These are phyloP conservation scores for Heliconius melpomene DNA, from an alignment of 1,140 invertebrate species.

Conservation along the genomic window DNA sequence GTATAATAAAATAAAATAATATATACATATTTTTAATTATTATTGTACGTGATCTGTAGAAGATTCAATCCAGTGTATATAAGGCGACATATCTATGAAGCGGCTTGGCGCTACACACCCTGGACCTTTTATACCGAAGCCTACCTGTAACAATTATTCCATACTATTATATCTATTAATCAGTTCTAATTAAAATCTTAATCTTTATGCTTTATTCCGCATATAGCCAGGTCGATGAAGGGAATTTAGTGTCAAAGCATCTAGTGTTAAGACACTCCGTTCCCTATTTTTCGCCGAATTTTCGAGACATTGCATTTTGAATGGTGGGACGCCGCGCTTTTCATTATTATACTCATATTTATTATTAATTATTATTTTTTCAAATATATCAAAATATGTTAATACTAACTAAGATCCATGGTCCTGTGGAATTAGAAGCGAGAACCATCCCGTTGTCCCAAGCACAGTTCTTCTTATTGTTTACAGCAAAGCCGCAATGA, in stretches of 20 bases:
- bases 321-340: too few relatives aligned
- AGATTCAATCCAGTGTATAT: slow-evolving; percentile 48
- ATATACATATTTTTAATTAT: background rate
- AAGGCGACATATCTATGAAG: slow-evolving; percentile 46
- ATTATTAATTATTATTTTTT: background rate
- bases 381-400: background rate
- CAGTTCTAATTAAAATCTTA: too few relatives aligned
- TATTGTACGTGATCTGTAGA: slow-evolving; percentile 30
- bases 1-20: too few relatives aligned
- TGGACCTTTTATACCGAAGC: slow-evolving; percentile 51
- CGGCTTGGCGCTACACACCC: slow-evolving; percentile 50
- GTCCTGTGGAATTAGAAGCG: slow-evolving; percentile 46
- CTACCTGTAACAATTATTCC: slow-evolving; percentile 40
- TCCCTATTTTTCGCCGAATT: too few relatives aligned
- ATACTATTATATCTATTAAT: too few relatives aligned
- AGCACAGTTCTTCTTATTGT: slow-evolving; percentile 42
- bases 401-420: slow-evolving; percentile 44
- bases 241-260: too few relatives aligned
- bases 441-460: slow-evolving; percentile 57
- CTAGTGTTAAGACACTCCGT: too few relatives aligned
- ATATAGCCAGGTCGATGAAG: too few relatives aligned
- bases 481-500: slow-evolving; percentile 44
- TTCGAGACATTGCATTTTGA: too few relatives aligned
- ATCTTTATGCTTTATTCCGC: too few relatives aligned
- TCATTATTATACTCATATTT: too few relatives aligned